phyloP scores from a whole-genome alignment of 2,888 invertebrate genomes.

The Seira sanloemensis region DNA sequence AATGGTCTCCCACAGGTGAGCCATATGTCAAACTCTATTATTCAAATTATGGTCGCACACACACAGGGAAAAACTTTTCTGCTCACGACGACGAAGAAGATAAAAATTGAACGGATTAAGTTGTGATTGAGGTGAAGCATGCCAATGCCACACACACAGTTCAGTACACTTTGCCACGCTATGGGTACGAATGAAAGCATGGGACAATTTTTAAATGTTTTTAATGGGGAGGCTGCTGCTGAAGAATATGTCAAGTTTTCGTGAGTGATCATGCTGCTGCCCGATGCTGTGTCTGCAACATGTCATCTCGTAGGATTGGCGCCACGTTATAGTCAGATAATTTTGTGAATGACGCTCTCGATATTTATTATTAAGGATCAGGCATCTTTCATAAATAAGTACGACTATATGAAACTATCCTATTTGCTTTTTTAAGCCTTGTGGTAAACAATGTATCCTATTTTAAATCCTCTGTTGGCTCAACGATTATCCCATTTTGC shows the following conservation, averaged over 20 bases:
- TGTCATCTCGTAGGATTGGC: no score
- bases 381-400: background rate
- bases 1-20: no score
- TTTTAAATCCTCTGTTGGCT: no score
- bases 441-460: no score
- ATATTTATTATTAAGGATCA: background rate
- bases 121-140: background rate
- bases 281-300: no score
- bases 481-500: no score
- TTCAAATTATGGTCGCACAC: no score
- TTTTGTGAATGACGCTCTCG: background rate
- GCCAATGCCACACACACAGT: background rate
- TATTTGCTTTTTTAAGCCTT: no score
- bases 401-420: no score
- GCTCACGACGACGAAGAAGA: background rate
- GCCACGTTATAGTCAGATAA: no score
- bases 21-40: no score
- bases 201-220: no score
- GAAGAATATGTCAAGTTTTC: slow-evolving; percentile 49
- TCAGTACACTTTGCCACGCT: background rate
- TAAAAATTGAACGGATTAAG: background rate
- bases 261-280: slow-evolving; percentile 35
- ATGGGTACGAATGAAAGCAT: background rate
- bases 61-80: background rate
- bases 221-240: background rate